Conservation (phyloP, 2,113 vertebrate species). For the Zosterops pallidus region DNA sequence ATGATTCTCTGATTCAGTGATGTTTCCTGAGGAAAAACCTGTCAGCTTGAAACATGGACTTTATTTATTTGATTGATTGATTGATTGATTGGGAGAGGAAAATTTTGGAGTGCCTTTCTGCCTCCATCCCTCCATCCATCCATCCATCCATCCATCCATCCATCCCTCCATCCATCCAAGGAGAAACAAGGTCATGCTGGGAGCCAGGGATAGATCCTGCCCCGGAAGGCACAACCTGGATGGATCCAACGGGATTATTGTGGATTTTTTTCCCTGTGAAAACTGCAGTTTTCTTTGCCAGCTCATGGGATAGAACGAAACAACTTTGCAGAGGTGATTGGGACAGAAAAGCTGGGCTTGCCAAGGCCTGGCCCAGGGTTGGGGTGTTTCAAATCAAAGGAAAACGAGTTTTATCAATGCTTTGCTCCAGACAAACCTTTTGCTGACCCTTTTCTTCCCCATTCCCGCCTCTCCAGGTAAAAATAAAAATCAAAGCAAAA, state of each 20-base stretch:
- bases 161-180: not conserved
- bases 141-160: too few species aligned
- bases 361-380: not conserved
- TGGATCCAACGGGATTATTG: fast-evolving
- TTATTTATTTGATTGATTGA: too few species aligned
- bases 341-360: not conserved
- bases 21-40: not conserved
- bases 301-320: fast-evolving
- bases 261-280: not conserved
- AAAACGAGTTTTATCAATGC: fast-evolving
- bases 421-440: not conserved
- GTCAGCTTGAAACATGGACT: not conserved
- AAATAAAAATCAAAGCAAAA: not conserved
- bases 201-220: not conserved
- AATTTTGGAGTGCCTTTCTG: not conserved
- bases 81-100: not conserved
- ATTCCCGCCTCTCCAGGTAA: not conserved
- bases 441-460: not conserved
- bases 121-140: too few species aligned
- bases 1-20: not conserved
- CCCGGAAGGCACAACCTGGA: not conserved
- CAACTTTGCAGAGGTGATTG: not conserved
- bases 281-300: not conserved
- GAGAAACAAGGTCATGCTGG: fast-evolving
- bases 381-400: fast-evolving